Base-by-base conservation (phyloP, 1,140 invertebrate genomes). In the Drosophila neocordata region DNA sequence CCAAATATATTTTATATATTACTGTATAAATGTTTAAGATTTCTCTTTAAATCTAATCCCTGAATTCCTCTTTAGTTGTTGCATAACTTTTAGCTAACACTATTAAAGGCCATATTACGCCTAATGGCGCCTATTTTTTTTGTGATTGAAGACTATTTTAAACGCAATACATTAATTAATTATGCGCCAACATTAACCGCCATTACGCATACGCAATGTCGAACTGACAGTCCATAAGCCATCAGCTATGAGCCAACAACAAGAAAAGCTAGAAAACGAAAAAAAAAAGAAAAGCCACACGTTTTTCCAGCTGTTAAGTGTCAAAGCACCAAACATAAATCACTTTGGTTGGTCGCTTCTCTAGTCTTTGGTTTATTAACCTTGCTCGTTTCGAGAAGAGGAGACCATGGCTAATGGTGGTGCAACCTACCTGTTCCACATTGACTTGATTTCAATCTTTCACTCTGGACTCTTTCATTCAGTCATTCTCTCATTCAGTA, bases 301-400 rank as follows among this genome's bases (percentile, higher is more conserved):
- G 73, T 55, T 84, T 63, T 66, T 64, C 73, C 52, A 82, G 73
- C 82, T 87, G 82, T 87, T 82, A 82, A 79, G 70, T 85, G 74
- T 87, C 82, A 65, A 63, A 82, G 15, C 41, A 48, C 2, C 2
- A 85, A 87, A 88, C 83, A 85, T 74, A 71, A 60, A 65, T 69
- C 34, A 41, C 41, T 48, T 48, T 48, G 9, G 41, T 48, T 48
- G 9, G 41, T 48, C 41, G 41, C 15, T 48, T 48, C 60, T 58
- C 53, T 37, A 20, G 59, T 20, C 18, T 20, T 55, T 84, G 77
- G 80, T 79, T 83, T 83, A 84, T 77, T 83, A 84, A 77, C 79
- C 71, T 68, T 55, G 20, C 64, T 57, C 20, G 20, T 12, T 57
- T 15, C 13, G 27, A 7, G 27, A 31, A 20, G 57, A 62, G 68